Base-by-base conservation (phyloP, 2,113 vertebrate species). In the Cygnus buccinator region DNA sequence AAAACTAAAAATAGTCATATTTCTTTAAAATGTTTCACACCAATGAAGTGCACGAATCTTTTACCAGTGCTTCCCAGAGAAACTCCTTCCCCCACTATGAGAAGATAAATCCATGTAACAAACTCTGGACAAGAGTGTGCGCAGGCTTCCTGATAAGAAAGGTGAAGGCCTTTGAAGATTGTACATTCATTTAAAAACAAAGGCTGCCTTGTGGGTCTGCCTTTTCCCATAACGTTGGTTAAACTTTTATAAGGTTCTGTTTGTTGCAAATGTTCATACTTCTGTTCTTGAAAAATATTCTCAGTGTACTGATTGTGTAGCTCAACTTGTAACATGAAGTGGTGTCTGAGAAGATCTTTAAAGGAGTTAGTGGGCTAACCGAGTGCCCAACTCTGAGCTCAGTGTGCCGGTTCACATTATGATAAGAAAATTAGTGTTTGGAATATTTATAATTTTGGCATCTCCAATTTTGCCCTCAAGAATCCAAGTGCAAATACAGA, bases 1-100 rank as follows among this genome's bases (percentile, higher is more conserved):
- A 44, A 89, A 92, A 86, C 83, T 89, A 89, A 93, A 90, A 78
- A 75, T 65, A 87, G 85, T 57, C 15, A 2, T 43, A 87, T 93
- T 95, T 92, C 44, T 90, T 83, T 54, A 89, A 72, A 35, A 72
- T 86, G 33, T 52, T 92, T 91, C 57, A 50, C 59, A 66, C 35
- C 1, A 4, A 57, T 81, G 70, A 95, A 89, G 23, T 72, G 70
- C 2, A 14, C 7, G 33, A 67, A 57, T 67, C 33, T 92, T 94
- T 72, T 72, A 95, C 86, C 46, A 92, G 39, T 37, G 21, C 61
- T 92, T 86, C 54, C 33, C 72, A 84, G 26, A 75, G 80, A 94
- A 96, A 61, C 43, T 71, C 19, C 25, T 70, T 43, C 6, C 2
- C 12, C 3, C 3, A 31, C 35, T 77, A 68, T 54, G 39, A 39